Evolutionary conservation across 2,888 invertebrate species (phyloP), one percentile per base, ranked within the genome.

Genomic region (Sarcophaga variegata): DNA sequence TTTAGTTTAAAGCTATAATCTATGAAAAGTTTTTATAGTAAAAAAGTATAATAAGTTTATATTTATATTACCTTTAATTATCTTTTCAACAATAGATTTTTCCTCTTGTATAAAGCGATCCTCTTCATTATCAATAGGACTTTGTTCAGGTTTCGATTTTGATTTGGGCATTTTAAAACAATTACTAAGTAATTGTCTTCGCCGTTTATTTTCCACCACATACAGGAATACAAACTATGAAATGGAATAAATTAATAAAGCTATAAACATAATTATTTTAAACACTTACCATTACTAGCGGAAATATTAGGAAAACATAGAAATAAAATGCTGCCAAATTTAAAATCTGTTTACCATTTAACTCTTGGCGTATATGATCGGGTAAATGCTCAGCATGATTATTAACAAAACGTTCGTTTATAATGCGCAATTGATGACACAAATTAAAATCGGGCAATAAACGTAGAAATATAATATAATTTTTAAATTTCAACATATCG

Each of bases 391-490:
- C 89, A n/a, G 90, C 90, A 45, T 91, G 90, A 22, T 88, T 75
- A 1, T 90, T 89, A 59, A 93, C 89, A 54, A 92, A 91, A 64
- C 91, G 90, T 87, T 93, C 93, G 78, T 93, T 92, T 25, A 93
- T 91, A 2, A 92, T 84, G 54, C 92, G 92, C 69, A 93, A 80
- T 87, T 93, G 93, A 85, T 93, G 93, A 69, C 92, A 93, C 12
- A 93, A 88, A 82, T 92, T 92, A 54, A 93, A 93, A 86, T 93
- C 93, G 12, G 93, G 93, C 4, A 93, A 78, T n/a, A 93, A 80
- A n/a, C 87, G 87, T 63, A 87, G 67, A 45, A 87, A 87, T 64
- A 71, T 63, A 6, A 87, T 87, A n/a, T 87, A 82, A 12, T 82
- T 59, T 69, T 85, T 81, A 60, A 67, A 84, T 63, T 87, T 87